Conservation (phyloP, 2,888 invertebrate genomes). For the Clanis bilineata region DNA sequence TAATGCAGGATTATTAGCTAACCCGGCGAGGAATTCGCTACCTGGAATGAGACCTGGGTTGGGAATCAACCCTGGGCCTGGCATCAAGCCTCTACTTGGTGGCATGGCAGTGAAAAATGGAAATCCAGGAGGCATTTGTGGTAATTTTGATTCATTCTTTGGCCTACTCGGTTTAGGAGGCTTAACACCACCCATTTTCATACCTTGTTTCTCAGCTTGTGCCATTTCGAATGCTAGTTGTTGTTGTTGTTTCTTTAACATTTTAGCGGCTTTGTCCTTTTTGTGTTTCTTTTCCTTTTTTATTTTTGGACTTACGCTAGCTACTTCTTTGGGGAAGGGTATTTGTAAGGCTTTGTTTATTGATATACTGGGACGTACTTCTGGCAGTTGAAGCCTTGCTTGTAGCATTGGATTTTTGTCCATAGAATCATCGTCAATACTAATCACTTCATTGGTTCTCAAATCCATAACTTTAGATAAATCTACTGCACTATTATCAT, state of each 20-base stretch:
- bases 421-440: constrained; percentile 74
- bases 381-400: constrained; percentile 42
- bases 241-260: constrained; percentile 74
- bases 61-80: constrained; percentile 75
- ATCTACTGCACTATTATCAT: constrained; percentile 77
- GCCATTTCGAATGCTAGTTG: constrained; percentile 70
- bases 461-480: constrained; percentile 75
- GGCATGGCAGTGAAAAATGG: constrained; percentile 73
- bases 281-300: constrained; percentile 83
- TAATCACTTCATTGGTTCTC: constrained; percentile 76
- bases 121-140: constrained; percentile 69
- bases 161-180: constrained; percentile 64
- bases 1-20: constrained; percentile 73
- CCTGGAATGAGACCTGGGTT: constrained; percentile 76
- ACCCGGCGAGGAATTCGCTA: constrained; percentile 64
- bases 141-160: constrained; percentile 68
- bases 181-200: constrained; percentile 59
- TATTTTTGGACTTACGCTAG: constrained; percentile 81
- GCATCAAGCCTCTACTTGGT: constrained; percentile 80
- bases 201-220: constrained; percentile 62
- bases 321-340: constrained; percentile 75
- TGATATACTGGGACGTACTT: constrained; percentile 63
- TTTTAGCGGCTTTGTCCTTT: constrained; percentile 74
- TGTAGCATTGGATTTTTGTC: constrained; percentile 55
- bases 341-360: constrained; percentile 72